Conservation (phyloP, 2,797 vertebrate species). For the Odontamblyopus rebecca region DNA sequence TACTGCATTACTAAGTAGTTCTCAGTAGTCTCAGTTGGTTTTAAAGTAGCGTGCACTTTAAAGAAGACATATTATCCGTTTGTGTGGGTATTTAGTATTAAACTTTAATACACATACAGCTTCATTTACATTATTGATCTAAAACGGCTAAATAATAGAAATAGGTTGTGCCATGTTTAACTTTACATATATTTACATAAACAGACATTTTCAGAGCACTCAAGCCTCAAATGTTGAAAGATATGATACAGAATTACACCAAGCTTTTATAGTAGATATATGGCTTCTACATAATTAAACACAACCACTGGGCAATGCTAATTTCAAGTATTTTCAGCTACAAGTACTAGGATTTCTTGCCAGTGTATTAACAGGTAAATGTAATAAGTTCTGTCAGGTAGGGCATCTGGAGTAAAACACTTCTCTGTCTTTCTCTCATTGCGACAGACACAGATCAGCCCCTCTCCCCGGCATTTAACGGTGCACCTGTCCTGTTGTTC, state of each 20-base stretch:
- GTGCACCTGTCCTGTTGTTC: conserved; percentile 45
- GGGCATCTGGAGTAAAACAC: neutral
- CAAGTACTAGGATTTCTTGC: neutral
- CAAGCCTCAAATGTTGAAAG: no score
- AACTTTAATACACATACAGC: no score
- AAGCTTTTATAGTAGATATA: neutral
- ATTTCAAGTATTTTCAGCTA: neutral
- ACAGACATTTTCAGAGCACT: no score
- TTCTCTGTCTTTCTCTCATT: conserved; percentile 26
- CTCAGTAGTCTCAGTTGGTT: no score
- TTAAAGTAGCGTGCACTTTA: neutral
- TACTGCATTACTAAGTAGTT: neutral
- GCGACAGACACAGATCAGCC: conserved; percentile 58
- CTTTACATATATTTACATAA: no score
- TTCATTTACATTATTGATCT: no score
- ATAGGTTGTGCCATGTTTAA: no score
- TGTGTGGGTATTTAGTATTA: no score
- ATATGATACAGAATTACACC: no score
- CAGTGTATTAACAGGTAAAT: neutral
- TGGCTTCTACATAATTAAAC: neutral
- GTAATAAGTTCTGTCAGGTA: neutral
- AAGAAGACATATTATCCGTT: no score
- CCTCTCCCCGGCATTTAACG: conserved; percentile 36
- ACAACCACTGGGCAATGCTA: neutral
- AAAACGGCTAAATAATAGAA: no score